These are phyloP conservation scores for Ernsta delagoae DNA, from an alignment of 2,888 invertebrate genomes.

Conservation along the genomic window DNA sequence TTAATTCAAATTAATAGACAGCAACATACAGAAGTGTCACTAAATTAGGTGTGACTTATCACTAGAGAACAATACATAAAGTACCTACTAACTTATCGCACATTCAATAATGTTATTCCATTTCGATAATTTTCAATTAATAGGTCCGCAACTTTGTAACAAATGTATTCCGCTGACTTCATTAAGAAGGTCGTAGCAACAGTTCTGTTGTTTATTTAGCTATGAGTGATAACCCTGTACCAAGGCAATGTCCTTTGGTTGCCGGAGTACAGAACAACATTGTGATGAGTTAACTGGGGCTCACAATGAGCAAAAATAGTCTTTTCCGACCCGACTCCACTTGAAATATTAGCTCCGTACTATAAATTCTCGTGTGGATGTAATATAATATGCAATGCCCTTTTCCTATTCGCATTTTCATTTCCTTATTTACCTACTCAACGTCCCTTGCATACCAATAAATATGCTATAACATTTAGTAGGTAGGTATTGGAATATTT, in stretches of 20 bases:
- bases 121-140: conserved; percentile 36
- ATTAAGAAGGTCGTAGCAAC: conserved; percentile 30
- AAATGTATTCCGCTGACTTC: conserved; percentile 23
- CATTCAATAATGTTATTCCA: conserved; percentile 24
- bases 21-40: not conserved
- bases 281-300: conserved; percentile 74
- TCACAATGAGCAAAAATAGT: conserved; percentile 71
- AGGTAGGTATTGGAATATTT: too few relatives aligned
- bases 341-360: conserved; percentile 56
- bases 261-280: conserved; percentile 63
- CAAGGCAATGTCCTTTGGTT: conserved; percentile 70
- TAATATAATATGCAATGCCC: conserved; percentile 20
- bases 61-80: conserved; percentile 6
- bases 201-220: conserved; percentile 31
- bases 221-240: conserved; percentile 45
- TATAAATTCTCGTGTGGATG: conserved; percentile 42
- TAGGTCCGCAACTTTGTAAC: conserved; percentile 30
- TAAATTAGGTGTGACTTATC: conserved; percentile 9
- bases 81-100: conserved; percentile 18
- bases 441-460: not conserved
- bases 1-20: too few relatives aligned
- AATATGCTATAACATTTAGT: not conserved
- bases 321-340: conserved; percentile 60
- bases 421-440: conserved; percentile 1
- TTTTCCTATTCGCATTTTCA: conserved; percentile 38